These are phyloP conservation scores for Drosophila borborema DNA, from an alignment of 2,888 invertebrate genomes.

Conservation along the genomic window DNA sequence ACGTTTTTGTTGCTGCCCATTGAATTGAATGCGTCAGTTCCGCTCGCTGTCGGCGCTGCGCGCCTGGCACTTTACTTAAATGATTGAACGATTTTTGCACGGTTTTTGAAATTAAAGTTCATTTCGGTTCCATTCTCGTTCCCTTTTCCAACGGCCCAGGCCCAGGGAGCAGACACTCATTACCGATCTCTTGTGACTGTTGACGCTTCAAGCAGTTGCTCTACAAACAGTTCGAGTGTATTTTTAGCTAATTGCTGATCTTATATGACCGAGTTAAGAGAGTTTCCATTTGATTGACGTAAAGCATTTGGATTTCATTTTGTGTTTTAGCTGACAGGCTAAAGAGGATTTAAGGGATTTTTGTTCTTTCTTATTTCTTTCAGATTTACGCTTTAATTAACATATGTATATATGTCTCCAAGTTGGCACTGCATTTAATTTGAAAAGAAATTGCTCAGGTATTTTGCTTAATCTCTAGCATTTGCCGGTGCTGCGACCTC, in stretches of 20 bases:
- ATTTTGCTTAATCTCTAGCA: slow-evolving; percentile 53
- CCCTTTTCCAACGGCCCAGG: slow-evolving; percentile 41
- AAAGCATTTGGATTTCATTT: background rate
- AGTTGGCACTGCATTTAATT: slow-evolving; percentile 60
- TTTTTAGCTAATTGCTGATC: slow-evolving; percentile 1
- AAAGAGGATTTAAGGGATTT: slow-evolving; percentile 7
- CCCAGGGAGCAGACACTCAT: slow-evolving; percentile 13
- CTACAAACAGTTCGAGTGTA: background rate
- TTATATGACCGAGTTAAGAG: background rate
- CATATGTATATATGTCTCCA: slow-evolving; percentile 26
- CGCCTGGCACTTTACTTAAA: slow-evolving; percentile 75
- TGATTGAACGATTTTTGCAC: slow-evolving; percentile 83
- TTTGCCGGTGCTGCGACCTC: slow-evolving; percentile 16
- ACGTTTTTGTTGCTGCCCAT: slow-evolving; percentile 32
- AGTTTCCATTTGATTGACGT: slow-evolving; percentile 3
- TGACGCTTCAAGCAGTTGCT: slow-evolving; percentile 1
- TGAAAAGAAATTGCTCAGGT: slow-evolving; percentile 46
- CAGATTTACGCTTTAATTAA: slow-evolving; percentile 5
- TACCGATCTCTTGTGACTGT: slow-evolving; percentile 36
- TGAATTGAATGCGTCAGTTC: slow-evolving; percentile 62
- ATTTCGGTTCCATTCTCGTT: slow-evolving; percentile 60
- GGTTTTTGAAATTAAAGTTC: slow-evolving; percentile 75
- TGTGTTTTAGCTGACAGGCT: background rate
- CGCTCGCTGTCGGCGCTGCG: slow-evolving; percentile 36
- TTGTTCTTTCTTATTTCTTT: slow-evolving; percentile 29